A percentile compares a stretch with the other conserved stretches of the same genome.
Conservation (phyloP, 2,888 invertebrate species). For the Chironomus tentans region DNA sequence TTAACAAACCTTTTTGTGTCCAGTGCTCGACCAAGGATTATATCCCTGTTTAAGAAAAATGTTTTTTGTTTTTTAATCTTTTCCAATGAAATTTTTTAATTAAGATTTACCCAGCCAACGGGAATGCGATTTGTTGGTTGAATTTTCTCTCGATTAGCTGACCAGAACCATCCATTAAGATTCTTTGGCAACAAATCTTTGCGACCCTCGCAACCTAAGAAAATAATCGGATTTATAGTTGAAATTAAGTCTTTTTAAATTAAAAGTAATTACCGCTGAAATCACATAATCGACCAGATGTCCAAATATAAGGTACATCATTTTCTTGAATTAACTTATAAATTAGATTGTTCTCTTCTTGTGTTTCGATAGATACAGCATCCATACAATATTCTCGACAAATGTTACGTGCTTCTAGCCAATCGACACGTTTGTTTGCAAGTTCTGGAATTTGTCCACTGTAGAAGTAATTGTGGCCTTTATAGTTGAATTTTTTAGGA, state of each 20-base stretch:
- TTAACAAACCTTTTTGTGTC: conserved; percentile 64
- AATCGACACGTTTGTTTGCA: conserved; percentile 74
- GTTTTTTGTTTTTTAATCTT: conserved; percentile 35
- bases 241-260: neutral
- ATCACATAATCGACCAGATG: conserved; percentile 83
- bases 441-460: conserved; percentile 70
- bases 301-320: conserved; percentile 89
- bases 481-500: conserved; percentile 82
- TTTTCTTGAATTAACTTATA: conserved; percentile 81
- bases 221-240: neutral
- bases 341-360: conserved; percentile 83
- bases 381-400: conserved; percentile 93
- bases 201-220: conserved; percentile 71
- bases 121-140: conserved; percentile 65
- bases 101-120: conserved; percentile 36
- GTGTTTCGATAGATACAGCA: conserved; percentile 77
- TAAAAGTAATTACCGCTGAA: conserved; percentile 50
- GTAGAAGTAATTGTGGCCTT: conserved; percentile 83
- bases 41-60: conserved; percentile 45
- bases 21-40: conserved; percentile 85
- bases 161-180: conserved; percentile 88
- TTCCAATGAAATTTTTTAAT: conserved; percentile 42
- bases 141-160: conserved; percentile 78
- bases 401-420: conserved; percentile 83
- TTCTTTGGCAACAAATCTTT: conserved; percentile 78